Evolutionary conservation across 1,140 invertebrate genomes (phyloP).

Genomic region (Leptinotarsa lineolata): DNA sequence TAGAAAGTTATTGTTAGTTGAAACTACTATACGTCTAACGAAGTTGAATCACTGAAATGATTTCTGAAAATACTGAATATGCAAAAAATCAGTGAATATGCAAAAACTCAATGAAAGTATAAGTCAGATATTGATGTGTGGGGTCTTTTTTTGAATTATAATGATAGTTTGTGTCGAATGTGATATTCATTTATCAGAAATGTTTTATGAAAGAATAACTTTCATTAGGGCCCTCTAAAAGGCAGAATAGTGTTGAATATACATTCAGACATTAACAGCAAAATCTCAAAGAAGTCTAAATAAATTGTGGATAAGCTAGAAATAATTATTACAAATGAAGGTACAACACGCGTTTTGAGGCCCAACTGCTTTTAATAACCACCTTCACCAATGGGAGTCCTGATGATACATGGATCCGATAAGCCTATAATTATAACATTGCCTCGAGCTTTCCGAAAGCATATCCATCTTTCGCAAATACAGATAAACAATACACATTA

Average conservation of each 20-base stretch:
- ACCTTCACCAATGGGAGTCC: slow-evolving; percentile 38
- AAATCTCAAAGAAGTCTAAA: slow-evolving; percentile 1
- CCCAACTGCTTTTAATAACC: slow-evolving; percentile 49
- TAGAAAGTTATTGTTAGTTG: too few relatives aligned
- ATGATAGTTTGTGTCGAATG: too few relatives aligned
- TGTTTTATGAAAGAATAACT: too few relatives aligned
- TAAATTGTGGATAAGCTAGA: slow-evolving; percentile 46
- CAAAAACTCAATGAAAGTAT: too few relatives aligned
- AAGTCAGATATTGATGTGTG: too few relatives aligned
- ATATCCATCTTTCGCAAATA: slow-evolving; percentile 47
- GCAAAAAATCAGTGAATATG: too few relatives aligned
- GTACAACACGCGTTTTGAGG: slow-evolving; percentile 38
- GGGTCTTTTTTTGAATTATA: too few relatives aligned
- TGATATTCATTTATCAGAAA: too few relatives aligned
- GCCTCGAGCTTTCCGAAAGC: slow-evolving; percentile 35
- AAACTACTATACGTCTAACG: too few relatives aligned
- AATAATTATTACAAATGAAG: slow-evolving; percentile 53
- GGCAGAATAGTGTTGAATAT: background rate
- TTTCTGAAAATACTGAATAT: too few relatives aligned
- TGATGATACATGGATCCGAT: slow-evolving; percentile 51
- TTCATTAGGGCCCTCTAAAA: too few relatives aligned
- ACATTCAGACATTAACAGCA: slow-evolving; percentile 10
- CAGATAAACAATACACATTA: slow-evolving; percentile 43
- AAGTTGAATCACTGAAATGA: too few relatives aligned
- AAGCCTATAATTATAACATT: slow-evolving; percentile 49